Percentiles rank a stretch among this genome's conserved stretches.
phyloP scores from a whole-genome alignment of 37 sponge, comb jelly and placozoan genomes.

The Chondrilla cf. caribensis region DNA sequence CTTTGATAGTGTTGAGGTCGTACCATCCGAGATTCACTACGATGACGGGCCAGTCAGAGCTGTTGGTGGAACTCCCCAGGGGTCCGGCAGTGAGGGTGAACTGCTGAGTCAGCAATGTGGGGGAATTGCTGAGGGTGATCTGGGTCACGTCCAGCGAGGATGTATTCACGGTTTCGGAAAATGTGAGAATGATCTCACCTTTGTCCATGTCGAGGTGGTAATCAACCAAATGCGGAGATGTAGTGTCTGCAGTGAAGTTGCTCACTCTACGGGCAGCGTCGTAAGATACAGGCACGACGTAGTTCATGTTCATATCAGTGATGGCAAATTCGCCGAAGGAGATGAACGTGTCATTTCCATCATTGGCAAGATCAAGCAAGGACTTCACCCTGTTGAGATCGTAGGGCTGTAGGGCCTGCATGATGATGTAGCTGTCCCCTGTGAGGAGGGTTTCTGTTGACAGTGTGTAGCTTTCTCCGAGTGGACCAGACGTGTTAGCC shows the following conservation, averaged over 20 bases:
- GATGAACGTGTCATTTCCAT: conserved; percentile 54
- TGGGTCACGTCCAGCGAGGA: conserved; percentile 68
- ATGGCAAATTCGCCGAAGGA: conserved; percentile 54
- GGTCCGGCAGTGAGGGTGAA: conserved; percentile 35
- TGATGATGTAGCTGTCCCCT: conserved; percentile 57
- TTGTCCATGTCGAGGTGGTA: conserved; percentile 75
- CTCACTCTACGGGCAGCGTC: conserved; percentile 39
- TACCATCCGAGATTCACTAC: conserved; percentile 43
- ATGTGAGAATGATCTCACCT: conserved; percentile 61
- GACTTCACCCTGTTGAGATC: conserved; percentile 83
- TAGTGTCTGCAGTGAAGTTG: conserved; percentile 45
- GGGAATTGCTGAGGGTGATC: conserved; percentile 42
- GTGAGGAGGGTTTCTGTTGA: conserved; percentile 40
- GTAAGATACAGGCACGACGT: conserved; percentile 35
- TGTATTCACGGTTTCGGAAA: conserved; percentile 80
- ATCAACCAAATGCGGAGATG: conserved; percentile 45
- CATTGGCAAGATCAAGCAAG: conserved; percentile 55
- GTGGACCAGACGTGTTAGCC: neutral
- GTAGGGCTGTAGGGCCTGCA: conserved; percentile 40
- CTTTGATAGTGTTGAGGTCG: conserved; percentile 82
- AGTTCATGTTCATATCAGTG: conserved; percentile 77
- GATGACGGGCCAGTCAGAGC: conserved; percentile 67
- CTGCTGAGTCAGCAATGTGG: conserved; percentile 25
- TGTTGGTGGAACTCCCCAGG: conserved; percentile 33
- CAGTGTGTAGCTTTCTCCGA: conserved; percentile 48